Percentiles rank a stretch among this genome's conserved stretches.
phyloP scores from a whole-genome alignment of 1,140 invertebrate species.

The Drosophila repleta region DNA sequence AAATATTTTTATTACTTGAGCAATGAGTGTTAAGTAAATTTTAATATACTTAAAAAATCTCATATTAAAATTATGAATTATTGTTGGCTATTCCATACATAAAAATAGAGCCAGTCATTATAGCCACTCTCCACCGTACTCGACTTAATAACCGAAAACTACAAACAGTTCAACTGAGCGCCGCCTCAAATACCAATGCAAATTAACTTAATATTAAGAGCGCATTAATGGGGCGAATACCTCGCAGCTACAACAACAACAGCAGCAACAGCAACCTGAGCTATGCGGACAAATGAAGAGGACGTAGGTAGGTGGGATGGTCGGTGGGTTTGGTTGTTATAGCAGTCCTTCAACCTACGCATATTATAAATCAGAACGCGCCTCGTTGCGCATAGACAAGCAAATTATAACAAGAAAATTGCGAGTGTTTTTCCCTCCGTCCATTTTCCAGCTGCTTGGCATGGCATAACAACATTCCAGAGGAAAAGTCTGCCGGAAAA shows the following conservation, averaged over 20 bases:
- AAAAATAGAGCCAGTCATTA: too few relatives aligned
- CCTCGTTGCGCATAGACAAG: constrained; percentile 38
- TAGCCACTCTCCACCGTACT: neutral
- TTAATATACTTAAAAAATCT: too few relatives aligned
- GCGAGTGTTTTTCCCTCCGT: constrained; percentile 1
- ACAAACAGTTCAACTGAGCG: constrained; percentile 17
- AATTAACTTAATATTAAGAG: constrained; percentile 71
- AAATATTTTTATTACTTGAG: too few relatives aligned
- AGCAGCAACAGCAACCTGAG: constrained; percentile 21
- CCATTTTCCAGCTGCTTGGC: neutral
- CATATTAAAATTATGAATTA: too few relatives aligned
- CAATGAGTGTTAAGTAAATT: too few relatives aligned
- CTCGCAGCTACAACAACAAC: constrained; percentile 18
- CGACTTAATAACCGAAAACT: constrained; percentile 17
- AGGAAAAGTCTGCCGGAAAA: constrained; percentile 63
- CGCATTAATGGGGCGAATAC: constrained; percentile 63
- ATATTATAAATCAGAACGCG: constrained; percentile 24
- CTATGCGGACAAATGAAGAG: constrained; percentile 9
- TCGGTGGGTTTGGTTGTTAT: neutral
- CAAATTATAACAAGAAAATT: constrained; percentile 29
- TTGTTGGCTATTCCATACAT: too few relatives aligned
- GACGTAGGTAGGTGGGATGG: neutral
- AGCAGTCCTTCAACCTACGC: constrained; percentile 12
- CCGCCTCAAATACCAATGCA: constrained; percentile 52
- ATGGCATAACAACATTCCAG: constrained; percentile 54